Base-by-base conservation (phyloP, 2,888 invertebrate genomes). In the Bimastos eiseni region DNA sequence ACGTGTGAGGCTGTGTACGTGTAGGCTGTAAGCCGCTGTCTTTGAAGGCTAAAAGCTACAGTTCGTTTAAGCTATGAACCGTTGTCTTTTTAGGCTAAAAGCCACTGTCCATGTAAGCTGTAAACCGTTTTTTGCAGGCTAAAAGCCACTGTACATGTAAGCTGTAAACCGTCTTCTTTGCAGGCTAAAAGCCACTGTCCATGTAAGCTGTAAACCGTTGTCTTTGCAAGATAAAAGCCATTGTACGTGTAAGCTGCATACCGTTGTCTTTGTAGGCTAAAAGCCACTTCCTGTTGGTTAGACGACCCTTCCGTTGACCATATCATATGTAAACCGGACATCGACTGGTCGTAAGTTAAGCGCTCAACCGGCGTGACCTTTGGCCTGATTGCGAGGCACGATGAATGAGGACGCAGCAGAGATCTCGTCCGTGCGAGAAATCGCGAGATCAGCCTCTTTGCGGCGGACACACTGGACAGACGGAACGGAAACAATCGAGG, bases 331-430 rank as follows among this genome's bases (percentile, higher is more conserved):
- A n/a, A 6, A 70, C 41, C 21, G n/a, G 70, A 8, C n/a, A 70
- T 70, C n/a, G 70, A 70, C 70, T 70, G 70, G 70, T 70, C 70
- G n/a, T 70, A n/a, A 70, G 70, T 70, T 70, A 70, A 70, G 70
- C 30, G 70, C 70, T 70, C 70, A 70, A 0, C 17, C 70, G n/a
- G 30, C n/a, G n/a, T 70, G 70, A 70, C 70, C 70, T 70, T 8
- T 70, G 70, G n/a, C 70, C 30, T 70, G 30, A 6, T n/a, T 30
- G 70, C n/a, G 70, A 70, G 8, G 70, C 4, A 70, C 30, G 70
- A 70, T n/a, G 70, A n/a, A n/a, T 8, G 70, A 70, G 70, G 24
- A 8, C 30, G 70, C 70, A 70, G 49, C 8, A 5, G 70, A 70
- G 70, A 70, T 70, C 70, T 70, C 70, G 70, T 70, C 70, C 70